Base-by-base conservation (phyloP, 2,888 invertebrate genomes). In the Heliconius ismenius region DNA sequence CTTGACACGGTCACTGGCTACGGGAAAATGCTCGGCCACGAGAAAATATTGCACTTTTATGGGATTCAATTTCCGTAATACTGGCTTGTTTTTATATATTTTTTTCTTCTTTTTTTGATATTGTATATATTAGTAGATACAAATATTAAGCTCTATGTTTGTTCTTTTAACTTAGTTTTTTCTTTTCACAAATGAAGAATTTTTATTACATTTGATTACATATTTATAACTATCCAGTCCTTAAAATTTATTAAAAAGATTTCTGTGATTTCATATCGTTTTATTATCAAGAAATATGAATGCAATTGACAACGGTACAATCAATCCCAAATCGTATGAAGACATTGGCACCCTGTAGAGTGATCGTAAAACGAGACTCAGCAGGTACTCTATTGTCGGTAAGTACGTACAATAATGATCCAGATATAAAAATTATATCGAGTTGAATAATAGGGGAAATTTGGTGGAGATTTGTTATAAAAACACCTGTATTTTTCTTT, bases 311-410 rank as follows among this genome's bases (percentile, higher is more conserved):
- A 73, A 43, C 43, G 28, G 62, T 62, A 73, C 67, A 75, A 74
- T 81, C 81, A 81, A 81, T 82, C 81, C 79, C 79, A 79, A 77
- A 78, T 65, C 83, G 84, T 86, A 93, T 93, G 88, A 90, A 93
- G 93, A 93, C 89, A 89, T 92, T 81, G 90, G 81, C 90, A 36
- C 87, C 93, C 92, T 88, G 88, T 84, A 78, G 92, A 82, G 84
- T 82, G 84, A 62, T 63, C 86, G 88, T 90, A 87, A 89, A 87
- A 88, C 86, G 82, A 83, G 79, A 85, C 91, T 32, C 92, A 89
- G 92, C 92, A 81, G 91, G 92, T 79, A 64, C 68, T 77, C 75
- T 80, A 67, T 77, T 70, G 70, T 67, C 58, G 21, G 65, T 70
- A 75, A 78, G 79, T 76, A 79, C 74, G 65, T 70, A 76, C 74